Evolutionary conservation across 1,140 invertebrate species (phyloP).

Genomic region (Pantala flavescens): DNA sequence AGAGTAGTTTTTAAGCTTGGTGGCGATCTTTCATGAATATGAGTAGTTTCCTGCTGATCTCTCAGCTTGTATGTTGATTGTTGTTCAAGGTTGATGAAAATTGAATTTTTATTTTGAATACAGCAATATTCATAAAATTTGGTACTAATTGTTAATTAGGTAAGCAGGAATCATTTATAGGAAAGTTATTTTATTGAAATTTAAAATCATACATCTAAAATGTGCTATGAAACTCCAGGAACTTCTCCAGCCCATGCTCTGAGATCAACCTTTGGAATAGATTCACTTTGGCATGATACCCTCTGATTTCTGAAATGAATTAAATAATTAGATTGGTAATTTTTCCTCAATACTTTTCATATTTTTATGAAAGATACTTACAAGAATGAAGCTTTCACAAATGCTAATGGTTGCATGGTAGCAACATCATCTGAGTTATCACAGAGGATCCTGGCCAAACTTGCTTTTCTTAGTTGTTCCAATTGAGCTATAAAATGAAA

Average conservation of each 20-base stretch:
- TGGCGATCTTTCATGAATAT: too few species aligned
- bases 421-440: slow-evolving; percentile 44
- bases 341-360: background rate
- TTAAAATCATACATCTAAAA: background rate
- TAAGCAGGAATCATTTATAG: too few species aligned
- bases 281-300: slow-evolving; percentile 32
- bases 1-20: too few species aligned
- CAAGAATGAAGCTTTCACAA: slow-evolving; percentile 37
- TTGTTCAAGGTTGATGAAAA: too few species aligned
- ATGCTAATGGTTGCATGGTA: slow-evolving; percentile 42
- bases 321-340: slow-evolving; percentile 7
- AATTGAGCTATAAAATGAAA: slow-evolving; percentile 33
- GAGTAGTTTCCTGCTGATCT: too few species aligned
- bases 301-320: slow-evolving; percentile 34
- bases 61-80: too few species aligned
- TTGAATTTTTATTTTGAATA: too few species aligned
- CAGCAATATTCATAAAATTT: too few species aligned
- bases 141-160: too few species aligned
- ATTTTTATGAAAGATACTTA: slow-evolving; percentile 27
- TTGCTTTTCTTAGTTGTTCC: slow-evolving; percentile 41
- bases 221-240: slow-evolving; percentile 12
- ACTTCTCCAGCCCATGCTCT: slow-evolving; percentile 33
- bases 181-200: too few species aligned
- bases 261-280: slow-evolving; percentile 36
- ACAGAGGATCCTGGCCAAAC: slow-evolving; percentile 43